Conservation (phyloP, 2,113 vertebrate species). For the Thamnophis sirtalis region DNA sequence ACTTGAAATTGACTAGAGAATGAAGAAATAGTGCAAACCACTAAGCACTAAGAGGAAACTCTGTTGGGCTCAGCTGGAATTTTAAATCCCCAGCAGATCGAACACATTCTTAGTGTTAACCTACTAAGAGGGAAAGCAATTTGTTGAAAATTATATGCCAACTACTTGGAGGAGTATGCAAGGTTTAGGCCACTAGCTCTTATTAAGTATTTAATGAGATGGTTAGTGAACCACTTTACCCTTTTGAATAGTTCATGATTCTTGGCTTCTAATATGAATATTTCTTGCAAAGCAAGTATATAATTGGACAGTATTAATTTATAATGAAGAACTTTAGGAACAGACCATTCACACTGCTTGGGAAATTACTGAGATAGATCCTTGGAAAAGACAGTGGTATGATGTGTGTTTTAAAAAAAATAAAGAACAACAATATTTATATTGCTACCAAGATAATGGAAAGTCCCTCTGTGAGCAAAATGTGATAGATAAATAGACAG, state of each 20-base stretch:
- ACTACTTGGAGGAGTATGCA: neutral
- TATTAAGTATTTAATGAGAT: neutral
- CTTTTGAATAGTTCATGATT: neutral
- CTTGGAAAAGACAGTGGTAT: neutral
- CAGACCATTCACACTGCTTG: neutral
- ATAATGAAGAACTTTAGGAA: neutral
- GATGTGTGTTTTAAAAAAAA: neutral
- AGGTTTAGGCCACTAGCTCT: neutral
- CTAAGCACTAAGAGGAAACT: neutral
- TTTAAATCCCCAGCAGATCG: neutral
- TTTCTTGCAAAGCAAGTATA: neutral
- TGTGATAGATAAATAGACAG: neutral
- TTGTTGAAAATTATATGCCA: neutral
- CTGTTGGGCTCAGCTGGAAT: neutral
- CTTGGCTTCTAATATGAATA: neutral
- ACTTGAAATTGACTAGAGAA: neutral
- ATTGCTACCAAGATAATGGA: neutral
- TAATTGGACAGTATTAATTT: neutral
- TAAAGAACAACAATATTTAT: neutral
- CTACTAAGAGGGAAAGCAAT: neutral
- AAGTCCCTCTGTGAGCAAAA: neutral
- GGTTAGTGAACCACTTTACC: neutral
- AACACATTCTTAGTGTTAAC: neutral
- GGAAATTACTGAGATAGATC: neutral
- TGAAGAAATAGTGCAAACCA: neutral